A percentile compares a stretch with the other conserved stretches of the same genome.
Evolutionary conservation across 2,888 invertebrate species (phyloP).

Genomic region (Dynastes maya): DNA sequence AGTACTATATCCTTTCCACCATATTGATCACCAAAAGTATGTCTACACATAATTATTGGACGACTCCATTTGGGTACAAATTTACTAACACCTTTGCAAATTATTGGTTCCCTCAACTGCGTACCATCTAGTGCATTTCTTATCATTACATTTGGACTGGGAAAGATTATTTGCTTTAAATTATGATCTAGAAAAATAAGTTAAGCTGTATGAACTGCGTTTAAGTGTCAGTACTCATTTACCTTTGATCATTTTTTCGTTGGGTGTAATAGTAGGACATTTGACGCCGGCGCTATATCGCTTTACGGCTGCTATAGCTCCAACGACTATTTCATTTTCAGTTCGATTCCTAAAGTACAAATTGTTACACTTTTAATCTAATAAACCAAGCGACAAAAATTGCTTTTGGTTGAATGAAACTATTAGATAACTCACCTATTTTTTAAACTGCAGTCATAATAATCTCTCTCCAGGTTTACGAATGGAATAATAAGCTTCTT

Average conservation of each 20-base stretch:
- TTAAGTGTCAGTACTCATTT: not conserved
- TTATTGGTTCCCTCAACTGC: slow-evolving; percentile 89
- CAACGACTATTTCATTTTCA: slow-evolving; percentile 88
- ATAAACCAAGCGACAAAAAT: too few relatives aligned
- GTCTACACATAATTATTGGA: slow-evolving; percentile 88
- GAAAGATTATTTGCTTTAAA: slow-evolving; percentile 93
- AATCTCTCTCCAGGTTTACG: slow-evolving; percentile 85
- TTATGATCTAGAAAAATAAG: slow-evolving; percentile 80
- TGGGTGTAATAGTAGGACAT: slow-evolving; percentile 93
- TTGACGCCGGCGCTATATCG: slow-evolving; percentile 92
- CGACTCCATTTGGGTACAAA: slow-evolving; percentile 88
- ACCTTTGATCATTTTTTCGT: slow-evolving; percentile 90
- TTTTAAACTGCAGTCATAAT: slow-evolving; percentile 89
- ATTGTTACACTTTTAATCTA: not conserved
- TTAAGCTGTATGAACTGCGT: not conserved
- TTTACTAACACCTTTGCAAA: slow-evolving; percentile 86
- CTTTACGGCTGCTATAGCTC: slow-evolving; percentile 86
- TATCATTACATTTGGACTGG: slow-evolving; percentile 90
- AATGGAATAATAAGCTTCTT: slow-evolving; percentile 85
- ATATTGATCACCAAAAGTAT: slow-evolving; percentile 91
- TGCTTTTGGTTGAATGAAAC: not conserved
- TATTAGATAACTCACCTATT: slow-evolving; percentile 70
- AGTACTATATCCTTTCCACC: slow-evolving; percentile 85
- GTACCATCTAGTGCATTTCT: slow-evolving; percentile 90
- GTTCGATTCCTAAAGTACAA: slow-evolving; percentile 78